phyloP scores from a whole-genome alignment of 2,888 invertebrate species.

The Axea sp. region DNA sequence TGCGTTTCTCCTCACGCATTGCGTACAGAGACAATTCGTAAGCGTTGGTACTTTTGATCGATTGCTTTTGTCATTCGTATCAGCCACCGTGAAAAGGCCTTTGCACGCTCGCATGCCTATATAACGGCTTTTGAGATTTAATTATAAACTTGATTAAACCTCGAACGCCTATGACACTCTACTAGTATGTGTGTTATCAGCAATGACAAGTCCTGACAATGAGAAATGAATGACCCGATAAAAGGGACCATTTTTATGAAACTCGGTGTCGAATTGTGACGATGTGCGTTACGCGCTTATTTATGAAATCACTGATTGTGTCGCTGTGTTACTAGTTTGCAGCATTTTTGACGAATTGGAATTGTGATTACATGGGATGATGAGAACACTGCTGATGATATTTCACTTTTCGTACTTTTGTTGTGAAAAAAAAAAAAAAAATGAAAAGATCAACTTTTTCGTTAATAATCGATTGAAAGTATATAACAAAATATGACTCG shows the following conservation, averaged over 20 bases:
- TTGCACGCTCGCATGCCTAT: constrained; percentile 58
- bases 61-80: constrained; percentile 76
- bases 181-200: constrained; percentile 49
- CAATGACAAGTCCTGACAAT: constrained; percentile 57
- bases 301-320: constrained; percentile 49
- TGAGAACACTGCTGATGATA: constrained; percentile 13
- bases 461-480: constrained; percentile 1
- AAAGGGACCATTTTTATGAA: constrained; percentile 59
- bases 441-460: constrained; percentile 6
- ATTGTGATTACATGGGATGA: constrained; percentile 42
- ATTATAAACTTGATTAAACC: constrained; percentile 59
- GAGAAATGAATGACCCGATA: constrained; percentile 54
- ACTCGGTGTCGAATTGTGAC: constrained; percentile 34
- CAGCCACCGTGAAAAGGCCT: constrained; percentile 70
- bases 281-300: constrained; percentile 24
- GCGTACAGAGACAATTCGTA: constrained; percentile 61
- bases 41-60: constrained; percentile 74
- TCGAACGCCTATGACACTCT: constrained; percentile 38
- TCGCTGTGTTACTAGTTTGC: constrained; percentile 31
- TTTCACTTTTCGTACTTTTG: constrained; percentile 14
- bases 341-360: constrained; percentile 51
- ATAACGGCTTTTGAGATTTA: constrained; percentile 60
- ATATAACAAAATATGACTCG: too few species aligned
- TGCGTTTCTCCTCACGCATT: constrained; percentile 42
- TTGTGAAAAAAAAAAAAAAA: constrained; percentile 7